Evolutionary conservation across 2,113 vertebrate species (phyloP), one percentile per base, ranked within the genome.

Genomic region (Tetraodon nigroviridis): DNA sequence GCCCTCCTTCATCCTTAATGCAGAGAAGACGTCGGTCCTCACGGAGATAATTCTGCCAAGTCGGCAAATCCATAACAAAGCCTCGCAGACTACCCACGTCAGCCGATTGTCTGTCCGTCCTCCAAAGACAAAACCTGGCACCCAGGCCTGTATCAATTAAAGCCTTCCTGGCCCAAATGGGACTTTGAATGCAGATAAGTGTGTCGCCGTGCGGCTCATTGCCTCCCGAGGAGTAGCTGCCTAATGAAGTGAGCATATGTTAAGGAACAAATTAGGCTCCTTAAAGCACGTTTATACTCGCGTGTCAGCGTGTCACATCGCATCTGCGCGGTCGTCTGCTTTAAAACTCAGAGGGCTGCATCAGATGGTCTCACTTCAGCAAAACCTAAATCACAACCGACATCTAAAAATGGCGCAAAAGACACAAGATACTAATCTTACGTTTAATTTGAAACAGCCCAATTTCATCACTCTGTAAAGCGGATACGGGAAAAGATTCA

Each of bases 41-140:
- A 40, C 64, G 76, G 75, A 74, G 67, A 71, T 62, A 73, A 76
- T 76, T 64, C 71, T 76, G 78, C 79, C 80, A 67, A 85, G 71
- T 80, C 78, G 75, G 69, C 73, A 80, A 78, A 80, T 76, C 72
- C 72, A 73, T 78, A 66, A 70, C 65, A 70, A 72, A 74, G 67
- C 71, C 18, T 67, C 40, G 16, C 52, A 71, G 69, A 70, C 65
- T 51, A 56, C 63, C 65, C 67, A 61, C 47, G 46, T 19, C 65
- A 70, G 65, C 51, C 17, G 64, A 67, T 68, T 44, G 52, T 50
- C 60, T 18, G 37, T 63, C 57, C 4, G 1, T 52, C 48, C 6
- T 0, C 58, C 60, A 16, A 12, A 27, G 21, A 27, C 32, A 64
- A 55, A 65, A 63, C 50, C 10, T 51, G 41, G 40, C 24, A 47